These are phyloP conservation scores for Galerucella calmariensis DNA, from an alignment of 2,888 invertebrate species.

Conservation along the genomic window DNA sequence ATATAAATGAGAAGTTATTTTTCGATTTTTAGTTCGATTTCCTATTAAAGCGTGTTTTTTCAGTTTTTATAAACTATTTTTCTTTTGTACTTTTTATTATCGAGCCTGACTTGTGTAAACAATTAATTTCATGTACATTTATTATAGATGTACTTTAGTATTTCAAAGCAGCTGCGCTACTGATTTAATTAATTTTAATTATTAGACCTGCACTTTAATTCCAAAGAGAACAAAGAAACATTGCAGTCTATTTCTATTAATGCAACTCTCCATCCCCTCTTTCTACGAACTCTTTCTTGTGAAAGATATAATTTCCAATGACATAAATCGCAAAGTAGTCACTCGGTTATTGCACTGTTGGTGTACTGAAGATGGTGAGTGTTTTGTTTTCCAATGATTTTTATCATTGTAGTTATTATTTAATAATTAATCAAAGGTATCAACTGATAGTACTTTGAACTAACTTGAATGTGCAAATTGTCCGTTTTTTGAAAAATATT, in stretches of 20 bases:
- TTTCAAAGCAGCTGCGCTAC: neutral
- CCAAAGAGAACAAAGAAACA: constrained; percentile 20
- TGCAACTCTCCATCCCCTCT: constrained; percentile 26
- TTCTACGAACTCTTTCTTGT: constrained; percentile 10
- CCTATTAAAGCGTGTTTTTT: too few species aligned
- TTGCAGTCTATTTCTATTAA: constrained; percentile 26
- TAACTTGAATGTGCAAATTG: too few species aligned
- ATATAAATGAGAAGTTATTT: too few species aligned
- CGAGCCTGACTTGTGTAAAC: too few species aligned
- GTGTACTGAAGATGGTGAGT: constrained; percentile 18
- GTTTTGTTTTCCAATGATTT: neutral
- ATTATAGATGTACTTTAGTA: neutral
- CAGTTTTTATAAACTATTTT: too few species aligned
- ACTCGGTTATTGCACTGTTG: constrained; percentile 12
- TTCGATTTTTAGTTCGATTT: too few species aligned
- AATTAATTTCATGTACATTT: neutral
- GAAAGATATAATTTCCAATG: constrained; percentile 14
- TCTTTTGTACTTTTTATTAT: too few species aligned
- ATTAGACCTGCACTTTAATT: constrained; percentile 3
- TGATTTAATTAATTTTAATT: constrained; percentile 28
- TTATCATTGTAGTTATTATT: constrained; percentile 4
- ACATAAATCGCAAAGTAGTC: constrained; percentile 1
- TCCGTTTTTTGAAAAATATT: too few species aligned
- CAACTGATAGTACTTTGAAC: too few species aligned
- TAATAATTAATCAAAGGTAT: too few species aligned